Base-by-base conservation (phyloP, 2,797 vertebrate genomes). In the Masticophis lateralis region DNA sequence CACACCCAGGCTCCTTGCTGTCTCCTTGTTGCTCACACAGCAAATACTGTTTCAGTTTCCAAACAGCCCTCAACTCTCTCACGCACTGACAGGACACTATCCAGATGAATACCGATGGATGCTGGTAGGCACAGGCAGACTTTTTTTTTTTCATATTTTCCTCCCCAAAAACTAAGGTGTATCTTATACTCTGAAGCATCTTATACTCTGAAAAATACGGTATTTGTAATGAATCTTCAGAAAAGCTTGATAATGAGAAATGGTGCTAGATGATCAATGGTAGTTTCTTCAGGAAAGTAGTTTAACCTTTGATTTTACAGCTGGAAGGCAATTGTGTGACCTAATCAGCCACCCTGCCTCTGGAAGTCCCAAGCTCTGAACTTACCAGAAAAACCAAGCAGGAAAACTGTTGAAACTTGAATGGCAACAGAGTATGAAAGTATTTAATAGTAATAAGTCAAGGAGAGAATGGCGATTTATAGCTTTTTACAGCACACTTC, bases 401-500 rank as follows among this genome's bases (percentile, higher is more conserved):
- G 92, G 95, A 93, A 92, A 97, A 94, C 66, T 43, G 63, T 66
- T 92, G 96, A 92, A 97, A 95, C 22, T 96, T 93, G 61, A 93
- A 53, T 55, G 95, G 57, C 93, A 96, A 92, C 95, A 90, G 93
- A 92, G 92, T 96, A 94, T 89, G 94, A 95, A 96, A 95, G 53
- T 94, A 94, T 95, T 96, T 96, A 97, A 96, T 92, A 63, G 66
- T 91, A 94, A 93, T 96, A 97, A 95, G 66, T 96, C 91, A 90
- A 32, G 95, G 66, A 94, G 95, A 95, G 92, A 96, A 94, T 94
- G 95, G 96, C 92, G 96, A 97, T 96, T 95, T 95, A 97, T 95
- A 90, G 90, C 90, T 96, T 96, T 96, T 96, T 96, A 94, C 92
- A 96, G 94, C 94, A 89, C 93, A 87, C 86, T 94, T 88, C 96